Base-by-base conservation (phyloP, 2,113 vertebrate species). In the Callaeas wilsoni region DNA sequence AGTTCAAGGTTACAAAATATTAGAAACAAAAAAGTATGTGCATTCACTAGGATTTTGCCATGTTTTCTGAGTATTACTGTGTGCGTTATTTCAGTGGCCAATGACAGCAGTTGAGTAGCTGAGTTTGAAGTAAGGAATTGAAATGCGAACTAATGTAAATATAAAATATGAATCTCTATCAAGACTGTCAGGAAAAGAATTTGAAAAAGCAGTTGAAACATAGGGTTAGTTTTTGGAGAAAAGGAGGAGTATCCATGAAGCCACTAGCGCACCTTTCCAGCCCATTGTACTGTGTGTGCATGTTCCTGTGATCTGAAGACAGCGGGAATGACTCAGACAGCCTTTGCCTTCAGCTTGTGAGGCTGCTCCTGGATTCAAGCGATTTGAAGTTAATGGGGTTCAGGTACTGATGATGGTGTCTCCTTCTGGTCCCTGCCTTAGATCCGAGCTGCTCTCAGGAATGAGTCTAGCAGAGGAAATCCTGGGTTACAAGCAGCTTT, bases 111-210 rank as follows among this genome's bases (percentile, higher is more conserved):
- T 20, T 49, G 23, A 42, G 41, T 35, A 83, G 6, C 14, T 76
- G 35, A 64, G 4, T 39, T 27, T 80, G 19, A 57, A 46, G 5
- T 15, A 52, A 81, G 22, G 35, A 52, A 80, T 1, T 33, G 18
- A 93, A 81, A 49, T 69, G 27, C 8, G 63, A 82, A 41, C 2
- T 26, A 55, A 56, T 47, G 6, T 22, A 74, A 77, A 32, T 44
- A 62, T 68, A 55, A 82, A 64, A 1, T 16, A 42, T 8, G 49
- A 55, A 42, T 18, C 15, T 2, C 4, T 29, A 16, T 9, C 15
- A 57, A 0, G 0, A 9, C 20, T 65, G 10, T 23, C 17, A 53
- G 29, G 10, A 78, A 65, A 77, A 47, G 0, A 44, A 47, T 23
- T 46, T 49, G 12, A 2, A 76, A 70, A 80, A 56, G 16, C 25